Percentiles rank a stretch among this genome's conserved stretches.
Conservation (phyloP, 2,113 vertebrate genomes). For the Edolisoma coerulescens region DNA sequence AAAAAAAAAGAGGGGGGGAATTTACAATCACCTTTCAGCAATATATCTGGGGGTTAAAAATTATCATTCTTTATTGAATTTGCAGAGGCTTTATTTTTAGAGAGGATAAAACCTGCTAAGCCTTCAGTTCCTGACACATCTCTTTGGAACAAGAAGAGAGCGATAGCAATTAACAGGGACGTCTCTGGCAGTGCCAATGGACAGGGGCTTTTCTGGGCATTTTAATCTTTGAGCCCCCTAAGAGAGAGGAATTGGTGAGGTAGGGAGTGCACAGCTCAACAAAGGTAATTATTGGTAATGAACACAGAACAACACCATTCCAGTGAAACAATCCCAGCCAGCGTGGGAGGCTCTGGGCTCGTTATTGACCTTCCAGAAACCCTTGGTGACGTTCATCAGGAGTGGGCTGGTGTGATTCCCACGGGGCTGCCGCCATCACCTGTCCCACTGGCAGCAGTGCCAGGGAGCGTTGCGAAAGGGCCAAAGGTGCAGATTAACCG, state of each 20-base stretch:
- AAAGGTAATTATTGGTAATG: neutral
- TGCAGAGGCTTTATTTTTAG: neutral
- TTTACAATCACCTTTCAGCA: neutral
- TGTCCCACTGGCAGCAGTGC: neutral
- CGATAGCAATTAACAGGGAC: neutral
- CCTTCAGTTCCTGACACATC: neutral
- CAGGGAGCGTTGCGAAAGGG: neutral
- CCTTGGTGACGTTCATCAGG: neutral
- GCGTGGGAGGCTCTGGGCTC: fast-evolving
- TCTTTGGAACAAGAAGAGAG: neutral
- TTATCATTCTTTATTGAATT: neutral
- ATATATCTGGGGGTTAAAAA: neutral
- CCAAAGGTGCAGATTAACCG: fast-evolving
- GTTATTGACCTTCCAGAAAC: neutral
- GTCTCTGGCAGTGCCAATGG: neutral
- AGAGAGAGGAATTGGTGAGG: neutral
- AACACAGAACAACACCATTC: neutral
- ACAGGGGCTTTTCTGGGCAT: neutral
- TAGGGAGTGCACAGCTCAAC: neutral
- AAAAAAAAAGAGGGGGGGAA: neutral
- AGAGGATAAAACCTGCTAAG: constrained; percentile 11
- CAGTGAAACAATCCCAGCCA: fast-evolving
- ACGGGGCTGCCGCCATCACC: neutral
- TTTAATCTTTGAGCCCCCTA: neutral
- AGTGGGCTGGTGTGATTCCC: neutral